Percentiles rank a stretch among this genome's conserved stretches.
These are phyloP conservation scores for Syngnathus typhle DNA, from an alignment of 2,113 vertebrate species.

Conservation along the genomic window DNA sequence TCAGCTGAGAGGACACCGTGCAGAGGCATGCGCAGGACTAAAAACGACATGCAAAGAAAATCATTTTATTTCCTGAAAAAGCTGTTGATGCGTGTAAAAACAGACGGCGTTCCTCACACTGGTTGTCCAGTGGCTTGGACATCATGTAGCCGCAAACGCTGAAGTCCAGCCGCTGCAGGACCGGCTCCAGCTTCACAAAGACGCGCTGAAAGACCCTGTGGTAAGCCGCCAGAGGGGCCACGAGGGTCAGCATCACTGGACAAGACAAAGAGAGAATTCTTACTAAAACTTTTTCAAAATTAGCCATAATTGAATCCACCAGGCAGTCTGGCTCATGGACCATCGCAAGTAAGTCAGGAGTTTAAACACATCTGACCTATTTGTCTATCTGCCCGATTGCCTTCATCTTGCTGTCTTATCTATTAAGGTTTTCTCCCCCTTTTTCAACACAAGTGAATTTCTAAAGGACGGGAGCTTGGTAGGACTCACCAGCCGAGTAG, in stretches of 20 bases:
- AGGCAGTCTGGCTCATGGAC: conserved; percentile 10
- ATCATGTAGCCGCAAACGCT: conserved; percentile 85
- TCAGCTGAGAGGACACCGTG: conserved; percentile 60
- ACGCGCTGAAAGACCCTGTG: conserved; percentile 78
- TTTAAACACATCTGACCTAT: conserved; percentile 57
- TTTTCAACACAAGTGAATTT: conserved; percentile 56
- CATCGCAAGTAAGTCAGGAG: conserved; percentile 26
- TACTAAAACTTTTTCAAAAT: neutral
- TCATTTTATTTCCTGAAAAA: neutral
- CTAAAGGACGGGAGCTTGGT: conserved; percentile 36
- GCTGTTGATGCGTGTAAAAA: too few species aligned
- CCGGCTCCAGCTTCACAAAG: conserved; percentile 79
- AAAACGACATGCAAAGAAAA: conserved; percentile 28
- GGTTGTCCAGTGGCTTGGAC: conserved; percentile 82
- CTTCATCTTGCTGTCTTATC: conserved; percentile 15
- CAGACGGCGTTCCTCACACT: conserved; percentile 69
- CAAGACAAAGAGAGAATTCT: neutral
- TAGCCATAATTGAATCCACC: neutral
- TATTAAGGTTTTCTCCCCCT: conserved; percentile 45
- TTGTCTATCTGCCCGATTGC: conserved; percentile 34
- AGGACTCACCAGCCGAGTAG: conserved; percentile 83
- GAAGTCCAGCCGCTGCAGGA: conserved; percentile 89
- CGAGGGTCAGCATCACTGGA: conserved; percentile 77
- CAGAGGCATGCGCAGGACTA: conserved; percentile 74
- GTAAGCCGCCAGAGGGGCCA: conserved; percentile 83